Percentiles rank a stretch among this genome's conserved stretches.
Conservation (phyloP, 2,888 invertebrate genomes). For the Buathra laborator region DNA sequence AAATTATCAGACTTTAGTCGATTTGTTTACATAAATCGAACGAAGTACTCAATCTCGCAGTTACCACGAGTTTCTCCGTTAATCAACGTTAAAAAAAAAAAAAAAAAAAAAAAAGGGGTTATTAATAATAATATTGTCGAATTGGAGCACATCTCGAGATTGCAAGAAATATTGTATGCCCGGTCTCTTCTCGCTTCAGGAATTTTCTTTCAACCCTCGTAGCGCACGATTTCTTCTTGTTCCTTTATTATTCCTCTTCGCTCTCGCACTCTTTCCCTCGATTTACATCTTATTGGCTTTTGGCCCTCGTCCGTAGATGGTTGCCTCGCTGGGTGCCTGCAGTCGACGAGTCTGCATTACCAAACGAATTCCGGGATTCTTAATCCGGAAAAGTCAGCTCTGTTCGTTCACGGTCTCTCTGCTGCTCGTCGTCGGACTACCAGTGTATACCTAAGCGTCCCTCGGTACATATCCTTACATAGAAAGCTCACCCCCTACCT, state of each 20-base stretch:
- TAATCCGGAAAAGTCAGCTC: slow-evolving; percentile 56
- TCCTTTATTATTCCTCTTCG: slow-evolving; percentile 37
- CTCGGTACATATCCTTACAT: slow-evolving; percentile 27
- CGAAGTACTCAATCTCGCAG: not conserved
- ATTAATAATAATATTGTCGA: not conserved
- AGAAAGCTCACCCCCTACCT: not conserved
- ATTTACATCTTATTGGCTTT: slow-evolving; percentile 73
- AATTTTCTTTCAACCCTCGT: slow-evolving; percentile 36
- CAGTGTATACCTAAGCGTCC: slow-evolving; percentile 21
- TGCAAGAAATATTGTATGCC: slow-evolving; percentile 21
- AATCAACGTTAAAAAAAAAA: not conserved
- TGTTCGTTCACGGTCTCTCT: slow-evolving; percentile 32
- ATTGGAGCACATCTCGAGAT: slow-evolving; percentile 4
- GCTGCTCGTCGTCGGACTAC: not conserved
- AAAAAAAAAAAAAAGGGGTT: not conserved
- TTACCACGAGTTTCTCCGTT: not conserved
- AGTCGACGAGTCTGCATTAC: slow-evolving; percentile 58
- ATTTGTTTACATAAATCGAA: too few species aligned
- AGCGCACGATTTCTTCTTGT: slow-evolving; percentile 31
- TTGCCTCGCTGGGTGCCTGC: not conserved
- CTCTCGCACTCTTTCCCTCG: slow-evolving; percentile 38
- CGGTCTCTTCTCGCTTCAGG: slow-evolving; percentile 4
- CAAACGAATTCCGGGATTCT: slow-evolving; percentile 56
- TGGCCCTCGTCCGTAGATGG: slow-evolving; percentile 26
- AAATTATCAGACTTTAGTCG: too few species aligned